Base-by-base conservation (phyloP, 1,140 invertebrate genomes). In the Scaptomyza pallida region DNA sequence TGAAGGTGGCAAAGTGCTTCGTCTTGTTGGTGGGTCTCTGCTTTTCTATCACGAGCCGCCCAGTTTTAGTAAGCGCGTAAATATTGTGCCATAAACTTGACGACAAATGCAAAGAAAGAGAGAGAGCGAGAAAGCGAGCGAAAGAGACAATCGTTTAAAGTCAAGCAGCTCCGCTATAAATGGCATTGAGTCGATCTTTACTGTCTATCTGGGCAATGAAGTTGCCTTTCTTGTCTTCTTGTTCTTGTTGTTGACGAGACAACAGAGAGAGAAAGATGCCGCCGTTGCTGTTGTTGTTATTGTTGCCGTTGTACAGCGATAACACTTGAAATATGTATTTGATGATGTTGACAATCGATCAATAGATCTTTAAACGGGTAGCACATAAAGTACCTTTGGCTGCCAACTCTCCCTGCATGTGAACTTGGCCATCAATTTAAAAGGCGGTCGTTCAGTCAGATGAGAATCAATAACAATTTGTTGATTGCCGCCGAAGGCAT, bases 391-490 rank as follows among this genome's bases (percentile, higher is more conserved):
- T 60, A 47, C 45, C 45, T 41, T 62, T 35, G 47, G 61, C 56
- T n/a, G 33, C 33, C 33, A n/a, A n/a, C 33, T 30, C 6, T 37
- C 33, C 62, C 73, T 79, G 67, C 82, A 77, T 59, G 61, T 76
- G 68, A 19, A 64, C 30, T 19, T 45, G 47, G 45, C 50, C 64
- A 86, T 85, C 69, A 86, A 85, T 85, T 83, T 54, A 72, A 74
- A 57, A 85, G 80, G 80, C 72, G 76, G 78, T 85, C 81, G 81
- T 64, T 67, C 61, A 71, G 76, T 72, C 80, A 43, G 76, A 85
- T 86, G 52, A 40, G 47, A 62, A 80, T 77, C 80, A 86, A 85
- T 86, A 85, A 86, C 81, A 86, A 86, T 85, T 85, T 80, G 80
- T 85, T 85, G 44, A 62, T 63, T 57, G 45, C 47, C 45, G 35